Evolutionary conservation across 2,888 invertebrate genomes (phyloP).

Genomic region (Cantharis lateralis): DNA sequence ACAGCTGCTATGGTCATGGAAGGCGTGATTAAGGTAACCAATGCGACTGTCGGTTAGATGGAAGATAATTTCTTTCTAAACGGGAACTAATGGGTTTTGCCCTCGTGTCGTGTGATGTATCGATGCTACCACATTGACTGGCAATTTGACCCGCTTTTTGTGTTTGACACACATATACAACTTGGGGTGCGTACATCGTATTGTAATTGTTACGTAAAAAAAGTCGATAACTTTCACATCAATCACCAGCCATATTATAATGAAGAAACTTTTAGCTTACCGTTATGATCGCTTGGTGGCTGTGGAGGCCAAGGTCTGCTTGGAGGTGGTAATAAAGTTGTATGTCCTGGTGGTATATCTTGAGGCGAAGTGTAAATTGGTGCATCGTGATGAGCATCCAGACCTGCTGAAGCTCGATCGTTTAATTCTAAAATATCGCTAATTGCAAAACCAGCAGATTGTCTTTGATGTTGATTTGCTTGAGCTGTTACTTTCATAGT

Average conservation of each 20-base stretch:
- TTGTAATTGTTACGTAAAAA: background rate
- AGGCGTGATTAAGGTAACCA: slow-evolving; percentile 35
- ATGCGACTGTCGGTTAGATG: slow-evolving; percentile 31
- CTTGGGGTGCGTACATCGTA: background rate
- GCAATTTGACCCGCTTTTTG: slow-evolving; percentile 26
- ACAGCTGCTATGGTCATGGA: slow-evolving; percentile 33
- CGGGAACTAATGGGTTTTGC: slow-evolving; percentile 24
- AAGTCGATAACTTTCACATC: background rate
- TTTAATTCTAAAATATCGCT: slow-evolving; percentile 92
- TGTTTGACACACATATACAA: slow-evolving; percentile 1
- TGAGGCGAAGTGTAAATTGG: slow-evolving; percentile 42
- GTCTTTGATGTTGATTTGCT: slow-evolving; percentile 58
- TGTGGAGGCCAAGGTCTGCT: slow-evolving; percentile 48
- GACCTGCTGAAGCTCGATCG: slow-evolving; percentile 60
- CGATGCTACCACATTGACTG: slow-evolving; percentile 25
- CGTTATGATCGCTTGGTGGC: slow-evolving; percentile 44
- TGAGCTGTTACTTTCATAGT: slow-evolving; percentile 78
- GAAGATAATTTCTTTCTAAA: slow-evolving; percentile 30
- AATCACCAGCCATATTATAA: background rate
- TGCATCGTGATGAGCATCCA: slow-evolving; percentile 54
- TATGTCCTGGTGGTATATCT: slow-evolving; percentile 52
- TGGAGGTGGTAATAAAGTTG: slow-evolving; percentile 36
- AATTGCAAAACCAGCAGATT: slow-evolving; percentile 85
- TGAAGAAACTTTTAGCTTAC: slow-evolving; percentile 38
- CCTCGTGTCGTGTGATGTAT: slow-evolving; percentile 29